Evolutionary conservation across 2,888 invertebrate species (phyloP).

Genomic region (Tigriopus californicus): DNA sequence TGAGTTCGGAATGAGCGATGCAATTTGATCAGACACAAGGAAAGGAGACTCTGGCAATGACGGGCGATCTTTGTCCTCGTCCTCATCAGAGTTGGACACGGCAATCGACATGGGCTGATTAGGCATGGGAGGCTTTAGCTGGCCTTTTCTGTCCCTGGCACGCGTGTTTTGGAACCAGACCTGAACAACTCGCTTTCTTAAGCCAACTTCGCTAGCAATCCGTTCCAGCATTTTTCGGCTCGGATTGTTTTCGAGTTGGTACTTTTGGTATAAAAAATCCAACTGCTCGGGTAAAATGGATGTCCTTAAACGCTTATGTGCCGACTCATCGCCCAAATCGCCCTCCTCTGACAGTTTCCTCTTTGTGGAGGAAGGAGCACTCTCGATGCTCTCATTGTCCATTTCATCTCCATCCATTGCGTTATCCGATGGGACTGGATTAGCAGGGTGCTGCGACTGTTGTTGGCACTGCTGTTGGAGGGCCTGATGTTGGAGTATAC

Average conservation of each 20-base stretch:
- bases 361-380: conserved; percentile 21
- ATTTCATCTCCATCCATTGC: not conserved
- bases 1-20: not conserved
- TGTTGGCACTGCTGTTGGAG: conserved; percentile 2
- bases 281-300: conserved; percentile 93
- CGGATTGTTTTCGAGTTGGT: conserved; percentile 92
- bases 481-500: conserved; percentile 3
- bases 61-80: not conserved
- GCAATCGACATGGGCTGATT: conserved; percentile 29
- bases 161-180: conserved; percentile 95
- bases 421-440: not conserved
- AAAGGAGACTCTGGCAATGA: too few species aligned
- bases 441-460: not conserved
- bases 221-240: conserved; percentile 93
- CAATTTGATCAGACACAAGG: not conserved
- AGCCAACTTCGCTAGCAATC: conserved; percentile 83
- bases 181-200: conserved; percentile 92
- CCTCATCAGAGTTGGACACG: not conserved
- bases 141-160: conserved; percentile 69
- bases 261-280: conserved; percentile 93
- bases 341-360: conserved; percentile 32
- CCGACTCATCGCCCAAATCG: conserved; percentile 30
- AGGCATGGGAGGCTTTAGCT: conserved; percentile 83
- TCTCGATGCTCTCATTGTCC: conserved; percentile 1
- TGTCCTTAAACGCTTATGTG: conserved; percentile 68